Conservation (phyloP, 2,113 vertebrate genomes). For the Macaca mulatta region DNA sequence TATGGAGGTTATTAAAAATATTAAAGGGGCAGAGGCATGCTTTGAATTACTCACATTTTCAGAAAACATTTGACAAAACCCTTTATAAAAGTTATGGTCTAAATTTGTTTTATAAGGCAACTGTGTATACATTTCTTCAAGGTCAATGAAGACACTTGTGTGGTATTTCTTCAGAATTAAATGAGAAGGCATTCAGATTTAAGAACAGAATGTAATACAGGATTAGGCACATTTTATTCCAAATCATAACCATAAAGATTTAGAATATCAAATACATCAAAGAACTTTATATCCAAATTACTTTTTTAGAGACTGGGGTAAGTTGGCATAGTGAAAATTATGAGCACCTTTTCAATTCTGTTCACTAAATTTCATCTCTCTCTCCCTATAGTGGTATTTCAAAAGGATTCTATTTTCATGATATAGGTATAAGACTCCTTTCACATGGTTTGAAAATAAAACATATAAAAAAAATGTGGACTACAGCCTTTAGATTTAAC, state of each 20-base stretch:
- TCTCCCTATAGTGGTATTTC: not conserved
- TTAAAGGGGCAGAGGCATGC: not conserved
- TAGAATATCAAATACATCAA: not conserved
- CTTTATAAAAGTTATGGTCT: slow-evolving; percentile 53
- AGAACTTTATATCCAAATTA: not conserved
- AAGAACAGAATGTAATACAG: slow-evolving; percentile 23
- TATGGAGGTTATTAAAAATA: not conserved
- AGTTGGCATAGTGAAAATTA: not conserved
- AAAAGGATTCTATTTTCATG: slow-evolving; percentile 8
- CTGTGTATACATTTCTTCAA: slow-evolving; percentile 25
- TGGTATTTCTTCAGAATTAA: slow-evolving; percentile 21
- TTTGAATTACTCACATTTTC: slow-evolving; percentile 2
- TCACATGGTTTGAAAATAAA: slow-evolving; percentile 5
- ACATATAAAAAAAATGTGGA: not conserved
- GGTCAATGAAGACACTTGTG: slow-evolving; percentile 43
- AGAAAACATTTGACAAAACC: slow-evolving; percentile 29
- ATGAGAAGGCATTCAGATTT: slow-evolving; percentile 22
- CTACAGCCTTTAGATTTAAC: not conserved
- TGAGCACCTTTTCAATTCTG: not conserved
- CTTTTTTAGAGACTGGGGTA: not conserved
- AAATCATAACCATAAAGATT: slow-evolving; percentile 34
- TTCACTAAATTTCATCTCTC: not conserved
- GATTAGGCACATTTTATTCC: slow-evolving; percentile 53
- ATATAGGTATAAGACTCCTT: not conserved
- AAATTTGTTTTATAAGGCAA: slow-evolving; percentile 62